Evolutionary conservation across 1,140 invertebrate genomes (phyloP).

Genomic region (Steinernema khuongi): DNA sequence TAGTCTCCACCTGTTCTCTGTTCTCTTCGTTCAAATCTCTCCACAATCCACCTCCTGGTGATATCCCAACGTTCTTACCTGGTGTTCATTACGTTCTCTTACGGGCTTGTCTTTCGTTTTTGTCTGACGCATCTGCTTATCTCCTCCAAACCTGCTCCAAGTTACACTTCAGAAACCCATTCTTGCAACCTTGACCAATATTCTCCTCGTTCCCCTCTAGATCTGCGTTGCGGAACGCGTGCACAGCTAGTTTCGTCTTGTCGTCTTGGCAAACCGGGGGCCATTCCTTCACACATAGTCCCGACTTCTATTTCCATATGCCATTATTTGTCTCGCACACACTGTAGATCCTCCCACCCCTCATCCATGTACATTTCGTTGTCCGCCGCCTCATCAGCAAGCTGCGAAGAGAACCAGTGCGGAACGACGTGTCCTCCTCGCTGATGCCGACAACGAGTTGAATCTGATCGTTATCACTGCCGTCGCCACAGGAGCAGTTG

Average conservation of each 20-base stretch:
- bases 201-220: neutral
- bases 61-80: neutral
- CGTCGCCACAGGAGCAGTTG: neutral
- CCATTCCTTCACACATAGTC: neutral
- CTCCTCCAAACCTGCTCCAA: neutral
- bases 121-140: neutral
- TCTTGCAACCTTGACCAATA: neutral
- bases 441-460: no score
- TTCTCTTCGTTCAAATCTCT: neutral
- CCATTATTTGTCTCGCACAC: neutral
- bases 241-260: neutral
- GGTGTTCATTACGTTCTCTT: neutral
- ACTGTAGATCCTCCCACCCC: no score
- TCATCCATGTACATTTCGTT: neutral
- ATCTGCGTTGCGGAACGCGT: neutral
- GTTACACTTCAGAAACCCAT: neutral
- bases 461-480: neutral
- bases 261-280: neutral
- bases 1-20: neutral
- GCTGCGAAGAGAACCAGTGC: neutral
- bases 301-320: neutral
- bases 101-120: constrained; percentile 1
- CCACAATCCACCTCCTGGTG: neutral
- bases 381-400: neutral
- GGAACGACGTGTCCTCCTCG: neutral